A percentile compares a stretch with the other conserved stretches of the same genome.
These are phyloP conservation scores for Aplodontia rufa DNA, from an alignment of 2,113 vertebrate species.

Conservation along the genomic window DNA sequence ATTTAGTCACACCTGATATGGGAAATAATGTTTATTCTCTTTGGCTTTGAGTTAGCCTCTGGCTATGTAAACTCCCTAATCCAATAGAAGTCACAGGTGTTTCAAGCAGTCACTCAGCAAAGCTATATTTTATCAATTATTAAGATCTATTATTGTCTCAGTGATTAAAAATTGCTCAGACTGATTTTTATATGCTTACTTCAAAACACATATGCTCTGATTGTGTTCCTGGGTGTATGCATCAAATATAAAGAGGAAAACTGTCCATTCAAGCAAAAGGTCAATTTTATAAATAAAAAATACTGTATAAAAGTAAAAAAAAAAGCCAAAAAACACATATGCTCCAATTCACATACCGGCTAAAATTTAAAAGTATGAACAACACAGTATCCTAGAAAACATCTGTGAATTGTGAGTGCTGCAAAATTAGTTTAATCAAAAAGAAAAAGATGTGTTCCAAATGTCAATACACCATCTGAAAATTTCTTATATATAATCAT, in stretches of 20 bases:
- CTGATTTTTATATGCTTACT: not conserved
- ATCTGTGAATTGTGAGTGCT: not conserved
- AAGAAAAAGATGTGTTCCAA: conserved; percentile 9
- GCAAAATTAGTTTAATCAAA: not conserved
- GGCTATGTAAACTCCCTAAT: not conserved
- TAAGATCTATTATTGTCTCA: not conserved
- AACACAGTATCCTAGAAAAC: not conserved
- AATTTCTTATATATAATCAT: not conserved
- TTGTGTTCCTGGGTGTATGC: conserved; percentile 78
- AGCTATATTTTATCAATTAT: conserved; percentile 10
- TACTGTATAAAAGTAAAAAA: conserved; percentile 67
- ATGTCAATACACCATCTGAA: not conserved
- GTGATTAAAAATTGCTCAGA: not conserved
- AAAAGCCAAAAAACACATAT: too few species aligned
- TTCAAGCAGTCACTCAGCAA: conserved; percentile 17
- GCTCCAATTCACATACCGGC: not conserved
- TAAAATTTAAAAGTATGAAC: not conserved
- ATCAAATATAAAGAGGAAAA: conserved; percentile 85
- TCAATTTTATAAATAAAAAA: conserved; percentile 85
- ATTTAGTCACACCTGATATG: not conserved
- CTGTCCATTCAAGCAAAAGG: conserved; percentile 85
- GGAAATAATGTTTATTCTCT: conserved; percentile 1
- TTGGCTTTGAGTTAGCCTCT: conserved; percentile 12
- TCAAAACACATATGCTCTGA: not conserved
- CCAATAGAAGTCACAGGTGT: not conserved